phyloP scores from a whole-genome alignment of 2,113 vertebrate genomes.

The Cnemophilus loriae region DNA sequence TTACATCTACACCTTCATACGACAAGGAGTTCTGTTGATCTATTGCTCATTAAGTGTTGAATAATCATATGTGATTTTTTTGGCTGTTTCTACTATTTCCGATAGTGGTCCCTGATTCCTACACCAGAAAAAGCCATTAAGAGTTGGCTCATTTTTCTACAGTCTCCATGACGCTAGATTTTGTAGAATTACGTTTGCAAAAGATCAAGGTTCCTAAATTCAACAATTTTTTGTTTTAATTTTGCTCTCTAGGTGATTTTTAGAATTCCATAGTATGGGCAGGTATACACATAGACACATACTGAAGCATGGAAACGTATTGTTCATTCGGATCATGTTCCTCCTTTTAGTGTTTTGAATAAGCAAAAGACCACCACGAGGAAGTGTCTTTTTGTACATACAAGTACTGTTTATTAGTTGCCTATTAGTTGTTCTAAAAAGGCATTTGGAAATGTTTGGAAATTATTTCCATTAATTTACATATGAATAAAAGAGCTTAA shows the following conservation, averaged over 20 bases:
- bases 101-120: fast-evolving
- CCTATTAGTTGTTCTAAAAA: background rate
- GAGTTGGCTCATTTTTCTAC: background rate
- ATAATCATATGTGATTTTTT: background rate
- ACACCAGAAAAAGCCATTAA: background rate
- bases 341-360: background rate
- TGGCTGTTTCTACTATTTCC: background rate
- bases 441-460: background rate
- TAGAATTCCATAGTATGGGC: background rate
- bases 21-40: background rate
- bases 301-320: background rate
- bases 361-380: background rate
- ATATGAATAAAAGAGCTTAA: background rate
- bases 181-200: background rate
- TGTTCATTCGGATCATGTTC: background rate
- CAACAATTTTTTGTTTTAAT: background rate
- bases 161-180: background rate
- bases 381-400: background rate
- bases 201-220: background rate
- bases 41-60: background rate
- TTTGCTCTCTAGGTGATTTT: background rate
- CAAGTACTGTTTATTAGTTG: background rate
- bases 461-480: background rate
- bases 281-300: background rate
- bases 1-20: background rate